phyloP scores from a whole-genome alignment of 2,888 invertebrate species.

The Tridacna gigas region DNA sequence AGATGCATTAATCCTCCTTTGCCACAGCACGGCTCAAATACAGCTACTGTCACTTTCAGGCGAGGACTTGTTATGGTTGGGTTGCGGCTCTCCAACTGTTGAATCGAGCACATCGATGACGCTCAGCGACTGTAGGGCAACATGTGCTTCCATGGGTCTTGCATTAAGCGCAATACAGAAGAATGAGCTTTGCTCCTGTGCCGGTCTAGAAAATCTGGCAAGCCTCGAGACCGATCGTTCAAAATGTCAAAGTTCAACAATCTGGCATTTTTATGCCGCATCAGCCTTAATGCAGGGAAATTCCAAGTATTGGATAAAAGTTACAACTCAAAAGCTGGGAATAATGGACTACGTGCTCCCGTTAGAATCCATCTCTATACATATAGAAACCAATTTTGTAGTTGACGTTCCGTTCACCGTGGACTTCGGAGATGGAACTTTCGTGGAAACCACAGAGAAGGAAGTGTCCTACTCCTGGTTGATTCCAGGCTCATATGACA shows the following conservation, averaged over 20 bases:
- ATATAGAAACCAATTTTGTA: slow-evolving; percentile 63
- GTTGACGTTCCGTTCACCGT: slow-evolving; percentile 70
- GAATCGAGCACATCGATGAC: background rate
- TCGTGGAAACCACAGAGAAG: slow-evolving; percentile 49
- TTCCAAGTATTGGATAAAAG: slow-evolving; percentile 57
- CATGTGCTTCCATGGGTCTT: slow-evolving; percentile 51
- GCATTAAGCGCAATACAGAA: slow-evolving; percentile 55
- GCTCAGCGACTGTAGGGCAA: slow-evolving; percentile 54
- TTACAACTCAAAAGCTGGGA: slow-evolving; percentile 60
- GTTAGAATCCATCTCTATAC: slow-evolving; percentile 75
- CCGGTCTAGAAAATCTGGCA: slow-evolving; percentile 17
- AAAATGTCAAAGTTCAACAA: slow-evolving; percentile 34
- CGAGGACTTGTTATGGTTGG: slow-evolving; percentile 44
- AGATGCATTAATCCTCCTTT: too few relatives aligned
- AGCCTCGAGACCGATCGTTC: slow-evolving; percentile 1
- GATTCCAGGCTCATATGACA: slow-evolving; percentile 70
- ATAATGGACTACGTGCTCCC: slow-evolving; percentile 77
- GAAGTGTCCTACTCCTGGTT: slow-evolving; percentile 76
- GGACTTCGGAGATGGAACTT: slow-evolving; percentile 78
- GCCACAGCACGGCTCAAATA: too few relatives aligned
- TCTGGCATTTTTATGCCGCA: slow-evolving; percentile 69
- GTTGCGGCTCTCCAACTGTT: slow-evolving; percentile 34
- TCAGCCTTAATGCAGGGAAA: slow-evolving; percentile 51
- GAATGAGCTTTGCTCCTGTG: slow-evolving; percentile 58
- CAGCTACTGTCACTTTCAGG: slow-evolving; percentile 23